Evolutionary conservation across 2,113 vertebrate species (phyloP), one percentile per base, ranked within the genome.

Genomic region (Syngnathus scovelli): DNA sequence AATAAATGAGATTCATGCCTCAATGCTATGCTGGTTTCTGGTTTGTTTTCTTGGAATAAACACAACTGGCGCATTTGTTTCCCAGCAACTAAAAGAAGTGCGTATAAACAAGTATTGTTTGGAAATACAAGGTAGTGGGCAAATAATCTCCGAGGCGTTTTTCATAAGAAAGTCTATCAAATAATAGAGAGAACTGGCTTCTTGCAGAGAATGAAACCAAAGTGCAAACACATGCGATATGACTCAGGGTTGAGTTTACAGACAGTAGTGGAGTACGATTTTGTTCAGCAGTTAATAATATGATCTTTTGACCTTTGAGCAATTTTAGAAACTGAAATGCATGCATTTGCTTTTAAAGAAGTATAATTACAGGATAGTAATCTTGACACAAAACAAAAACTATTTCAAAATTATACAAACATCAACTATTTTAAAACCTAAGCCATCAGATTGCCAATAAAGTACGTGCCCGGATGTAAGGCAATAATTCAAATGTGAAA

Each of bases 401-500:
- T 36, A 7, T 58, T 38, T 38, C 1, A 60, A 38, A 60, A 19
- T 60, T 13, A 58, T 15, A 56, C 21, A 81, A 43, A 43, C 41
- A 43, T 43, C 41, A 43, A 43, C 41, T 43, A 2, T 43, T 43
- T 43, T 43, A 43, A 43, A 43, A 43, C 41, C 9, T 12, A 43
- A 65, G 74, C 27, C 85, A 64, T 54, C 15, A 72, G 71, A 76
- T 58, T 44, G 59, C 44, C 67, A 72, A 64, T 51, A 65, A 61
- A 64, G 69, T 77, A 75, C 67, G 70, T 72, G 71, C 76, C 74
- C 64, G 41, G 73, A 76, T 70, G 79, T 80, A 72, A 79, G 73
- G 78, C 66, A 41, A 56, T 27, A 6, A 44, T 64, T 16, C 15
- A 41, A 7, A 9, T 49, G 41, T 9, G 41, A 23, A 70, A 62